Evolutionary conservation across 2,113 vertebrate species (phyloP), one percentile per base, ranked within the genome.

Genomic region (Phylloscopus trochilus): DNA sequence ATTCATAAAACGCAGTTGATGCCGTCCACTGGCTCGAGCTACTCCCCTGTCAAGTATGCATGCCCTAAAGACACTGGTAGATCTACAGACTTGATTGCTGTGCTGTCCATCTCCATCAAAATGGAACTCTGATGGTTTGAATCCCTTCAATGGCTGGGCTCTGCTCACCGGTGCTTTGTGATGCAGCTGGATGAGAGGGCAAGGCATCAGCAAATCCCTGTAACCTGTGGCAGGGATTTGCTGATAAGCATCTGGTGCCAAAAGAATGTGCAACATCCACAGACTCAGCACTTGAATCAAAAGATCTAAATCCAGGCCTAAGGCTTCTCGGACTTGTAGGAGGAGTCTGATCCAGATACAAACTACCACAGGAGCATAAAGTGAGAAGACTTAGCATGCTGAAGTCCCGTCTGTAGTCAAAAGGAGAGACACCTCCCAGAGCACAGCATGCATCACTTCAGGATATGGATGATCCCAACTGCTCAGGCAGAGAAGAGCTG

Each of bases 211-310:
- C 58, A 41, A 94, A 89, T 84, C 73, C 56, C 47, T 4, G 31
- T 53, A 47, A 91, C 73, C 51, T 35, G 69, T 81, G 47, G 39
- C 84, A 59, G 59, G 87, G 84, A 96, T 94, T 87, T 84, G 9
- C 87, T 60, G 87, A 59, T 52, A 78, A 84, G 73, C 15, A 37
- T 68, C 77, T 35, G 35, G 16, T 91, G 73, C 89, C 68, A 52
- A 94, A 96, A 67, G 88, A 89, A 94, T 13, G 52, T 2, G 43
- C 33, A 75, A 43, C 43, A 75, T 81, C 19, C 66, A 59, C 73
- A 59, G 81, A 18, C 56, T 70, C 77, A 18, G 77, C 87, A 53
- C 20, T 30, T 52, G 37, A 67, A 86, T 52, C 44, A 24, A 30
- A 89, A 58, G 16, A 43, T 58, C 51, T 68, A 89, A 96, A 81